Base-by-base conservation (phyloP, 2,113 vertebrate species). In the Nansenia antarctica region DNA sequence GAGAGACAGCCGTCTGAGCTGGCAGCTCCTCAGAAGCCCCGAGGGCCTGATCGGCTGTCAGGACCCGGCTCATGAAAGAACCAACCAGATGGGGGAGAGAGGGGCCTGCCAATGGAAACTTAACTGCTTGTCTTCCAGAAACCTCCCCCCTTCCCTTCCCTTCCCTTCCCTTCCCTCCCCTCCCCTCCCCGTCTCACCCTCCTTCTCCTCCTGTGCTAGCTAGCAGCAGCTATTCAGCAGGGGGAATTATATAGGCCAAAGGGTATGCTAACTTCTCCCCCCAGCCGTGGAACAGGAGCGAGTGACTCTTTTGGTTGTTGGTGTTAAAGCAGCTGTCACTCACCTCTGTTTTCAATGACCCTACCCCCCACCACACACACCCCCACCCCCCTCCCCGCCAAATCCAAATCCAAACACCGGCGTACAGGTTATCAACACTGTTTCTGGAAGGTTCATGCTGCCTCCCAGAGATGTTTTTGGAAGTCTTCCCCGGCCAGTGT, bases 241-340 rank as follows among this genome's bases (percentile, higher is more conserved):
- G 85, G 78, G 80, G 81, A 81, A 79, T 83, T 83, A 90, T 88
- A 73, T 83, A 84, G 88, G 86, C 83, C 87, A 90, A 86, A 90
- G 88, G 88, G 82, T 84, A 89, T 83, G 78, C 87, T 84, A 87
- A 89, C 88, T 83, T 78, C 83, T 69, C 71, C 65, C 71, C 65
- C 6, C 9, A 79, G 79, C 66, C 9, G 24, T 76, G 79, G 86
- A 85, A 88, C 79, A 66, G 76, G 68, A 84, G 84, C 74, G 2
- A 70, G 53, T 31, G 12, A 70, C 69, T 69, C 62, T 64, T 65
- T 29, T 52, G 22, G 74, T 77, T 1, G 14, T 70, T 69, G 65
- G 61, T 79, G 69, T 35, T 61, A 71, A 69, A 73, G 52, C 57
- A 24, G 18, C 79, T 73, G 85, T 84, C 81, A 70, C 39, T 87